Base-by-base conservation (phyloP, 2,113 vertebrate species). In the Erpornis zantholeuca region DNA sequence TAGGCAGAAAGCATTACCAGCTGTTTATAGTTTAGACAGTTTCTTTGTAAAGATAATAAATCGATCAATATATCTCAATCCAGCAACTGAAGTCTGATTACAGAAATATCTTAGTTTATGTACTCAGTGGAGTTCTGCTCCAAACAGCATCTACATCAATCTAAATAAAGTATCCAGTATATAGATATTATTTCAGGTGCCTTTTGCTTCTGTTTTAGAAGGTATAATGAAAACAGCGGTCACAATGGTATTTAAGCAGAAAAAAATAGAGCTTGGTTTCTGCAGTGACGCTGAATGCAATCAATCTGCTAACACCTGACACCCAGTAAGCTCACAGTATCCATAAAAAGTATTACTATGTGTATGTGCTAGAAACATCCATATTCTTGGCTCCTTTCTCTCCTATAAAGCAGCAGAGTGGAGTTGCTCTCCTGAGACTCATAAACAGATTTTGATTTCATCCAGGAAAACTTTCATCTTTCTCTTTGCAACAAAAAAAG, bases 401-500 rank as follows among this genome's bases (percentile, higher is more conserved):
- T 44, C 57, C 71, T 90, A 28, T 73, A 81, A 94, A 95, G 70
- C 33, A 71, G 52, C 15, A 93, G 50, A 93, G 40, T 22, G 4
- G 56, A 90, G 95, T 29, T 6, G 3, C 68, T 68, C 77, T 86
- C 81, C 64, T 71, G 91, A 94, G 80, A 75, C 77, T 70, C 88
- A 91, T 90, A 73, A 92, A 86, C 45, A 82, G 87, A 69, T 86
- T 93, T 72, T 82, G 7, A 77, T 86, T 95, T 95, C 79, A 90
- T 70, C 53, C 85, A 82, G 69, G 69, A 92, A 90, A 94, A 78
- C 16, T 72, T 93, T 61, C 54, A 82, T 61, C 79, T 14, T 88
- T 66, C 29, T 44, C 49, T 75, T 65, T 63, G 38, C 21, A 91
- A 76, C 11, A 61, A 45, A 73, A 93, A 92, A 94, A 96, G 50